Evolutionary conservation across 1,140 invertebrate species (phyloP).

Genomic region (Gonioctena quinquepunctata): DNA sequence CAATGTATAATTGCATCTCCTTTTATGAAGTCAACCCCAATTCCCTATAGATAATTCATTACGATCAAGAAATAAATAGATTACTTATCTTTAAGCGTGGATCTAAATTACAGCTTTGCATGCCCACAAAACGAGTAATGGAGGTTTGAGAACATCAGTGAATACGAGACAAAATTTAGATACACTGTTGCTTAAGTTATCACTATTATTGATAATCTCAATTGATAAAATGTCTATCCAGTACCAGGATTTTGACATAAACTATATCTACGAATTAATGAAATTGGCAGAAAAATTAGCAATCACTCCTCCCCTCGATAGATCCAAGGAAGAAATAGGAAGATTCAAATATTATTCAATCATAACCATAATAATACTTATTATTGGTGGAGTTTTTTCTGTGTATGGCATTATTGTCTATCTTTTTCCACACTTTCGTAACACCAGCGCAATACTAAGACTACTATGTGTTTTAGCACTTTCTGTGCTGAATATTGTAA

Average conservation of each 20-base stretch:
- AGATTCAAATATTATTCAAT: background rate
- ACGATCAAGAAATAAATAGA: background rate
- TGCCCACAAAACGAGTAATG: background rate
- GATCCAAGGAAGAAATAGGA: background rate
- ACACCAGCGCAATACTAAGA: background rate
- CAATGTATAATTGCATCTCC: no score
- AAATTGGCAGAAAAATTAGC: slow-evolving; percentile 4
- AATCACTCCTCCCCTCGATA: background rate
- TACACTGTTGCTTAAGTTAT: no score
- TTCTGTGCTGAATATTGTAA: background rate
- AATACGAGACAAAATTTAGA: no score
- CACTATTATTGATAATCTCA: background rate
- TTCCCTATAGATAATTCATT: no score
- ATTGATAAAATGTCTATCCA: background rate
- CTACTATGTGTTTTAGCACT: background rate
- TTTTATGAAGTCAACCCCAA: no score
- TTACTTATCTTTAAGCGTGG: background rate
- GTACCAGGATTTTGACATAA: background rate
- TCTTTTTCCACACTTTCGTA: background rate
- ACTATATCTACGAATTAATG: background rate
- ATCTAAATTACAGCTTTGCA: background rate
- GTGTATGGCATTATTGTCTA: background rate
- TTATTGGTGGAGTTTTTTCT: background rate
- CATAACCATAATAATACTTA: background rate
- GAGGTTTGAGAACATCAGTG: no score